Conservation (phyloP, 2,797 vertebrate species). For the Paratrypauchen microcephalus region DNA sequence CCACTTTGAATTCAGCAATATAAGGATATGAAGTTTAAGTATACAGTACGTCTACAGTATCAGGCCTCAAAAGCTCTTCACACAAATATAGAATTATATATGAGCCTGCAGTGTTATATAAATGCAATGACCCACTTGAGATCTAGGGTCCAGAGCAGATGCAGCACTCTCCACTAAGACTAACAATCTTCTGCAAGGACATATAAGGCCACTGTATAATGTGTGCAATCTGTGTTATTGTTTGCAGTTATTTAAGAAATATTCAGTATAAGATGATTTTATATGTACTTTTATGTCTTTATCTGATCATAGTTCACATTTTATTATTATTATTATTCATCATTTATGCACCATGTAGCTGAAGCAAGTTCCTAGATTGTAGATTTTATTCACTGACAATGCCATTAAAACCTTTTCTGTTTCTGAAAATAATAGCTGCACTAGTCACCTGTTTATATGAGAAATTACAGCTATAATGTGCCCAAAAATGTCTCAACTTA, state of each 20-base stretch:
- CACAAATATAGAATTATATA: constrained; percentile 65
- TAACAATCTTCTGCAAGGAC: constrained; percentile 21
- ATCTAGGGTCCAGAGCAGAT: constrained; percentile 24
- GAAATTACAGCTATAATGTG: no score
- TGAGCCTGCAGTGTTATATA: constrained; percentile 53
- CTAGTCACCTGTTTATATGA: no score
- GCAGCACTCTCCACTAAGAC: constrained; percentile 9
- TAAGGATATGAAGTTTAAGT: constrained; percentile 11
- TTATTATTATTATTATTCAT: no score
- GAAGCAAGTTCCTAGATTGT: no score
- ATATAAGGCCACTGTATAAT: no score
- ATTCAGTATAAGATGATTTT: background rate
- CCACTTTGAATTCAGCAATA: constrained; percentile 7
- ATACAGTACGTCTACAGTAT: background rate
- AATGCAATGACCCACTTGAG: constrained; percentile 50
- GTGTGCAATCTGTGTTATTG: background rate
- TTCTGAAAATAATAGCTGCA: background rate
- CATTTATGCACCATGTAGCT: no score
- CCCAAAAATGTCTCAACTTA: no score
- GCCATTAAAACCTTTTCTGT: no score
- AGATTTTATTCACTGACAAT: no score
- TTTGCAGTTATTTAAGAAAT: background rate
- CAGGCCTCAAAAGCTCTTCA: constrained; percentile 35
- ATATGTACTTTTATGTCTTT: no score
- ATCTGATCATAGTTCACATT: no score